These are phyloP conservation scores for Notiomystis cincta DNA, from an alignment of 2,113 vertebrate genomes.

Conservation along the genomic window DNA sequence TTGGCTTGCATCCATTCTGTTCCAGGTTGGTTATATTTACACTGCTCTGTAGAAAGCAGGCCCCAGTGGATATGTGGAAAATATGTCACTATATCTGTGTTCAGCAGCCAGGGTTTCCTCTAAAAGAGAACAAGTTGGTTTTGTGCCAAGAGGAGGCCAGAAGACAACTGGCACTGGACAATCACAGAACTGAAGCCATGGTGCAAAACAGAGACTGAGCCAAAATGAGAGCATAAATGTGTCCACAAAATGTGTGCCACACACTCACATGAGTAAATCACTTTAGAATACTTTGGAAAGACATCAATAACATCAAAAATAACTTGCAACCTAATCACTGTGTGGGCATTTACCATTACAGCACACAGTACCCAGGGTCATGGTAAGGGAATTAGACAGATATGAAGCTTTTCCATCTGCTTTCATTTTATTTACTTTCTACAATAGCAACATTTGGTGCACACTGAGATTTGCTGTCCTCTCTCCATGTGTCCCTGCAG, in stretches of 20 bases:
- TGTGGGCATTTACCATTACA: background rate
- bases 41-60: background rate
- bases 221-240: background rate
- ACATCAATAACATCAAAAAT: background rate
- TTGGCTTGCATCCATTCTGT: background rate
- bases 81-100: constrained; percentile 27
- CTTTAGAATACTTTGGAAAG: background rate
- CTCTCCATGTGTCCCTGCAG: background rate
- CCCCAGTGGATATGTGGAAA: constrained; percentile 5
- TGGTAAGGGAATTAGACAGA: background rate
- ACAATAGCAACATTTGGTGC: background rate
- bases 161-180: background rate
- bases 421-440: background rate
- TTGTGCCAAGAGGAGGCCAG: background rate
- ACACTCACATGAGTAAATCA: background rate
- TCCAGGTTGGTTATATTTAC: constrained; percentile 44
- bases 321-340: background rate
- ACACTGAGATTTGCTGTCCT: background rate
- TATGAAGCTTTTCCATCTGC: background rate
- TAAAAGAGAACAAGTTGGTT: background rate
- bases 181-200: background rate
- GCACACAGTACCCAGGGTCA: background rate
- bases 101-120: constrained; percentile 16
- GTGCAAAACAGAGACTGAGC: background rate
- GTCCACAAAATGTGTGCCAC: background rate